Percentiles rank a stretch among this genome's conserved stretches.
phyloP scores from a whole-genome alignment of 37 sponge, comb jelly and placozoan genomes.

The Lycopodina hypogea region DNA sequence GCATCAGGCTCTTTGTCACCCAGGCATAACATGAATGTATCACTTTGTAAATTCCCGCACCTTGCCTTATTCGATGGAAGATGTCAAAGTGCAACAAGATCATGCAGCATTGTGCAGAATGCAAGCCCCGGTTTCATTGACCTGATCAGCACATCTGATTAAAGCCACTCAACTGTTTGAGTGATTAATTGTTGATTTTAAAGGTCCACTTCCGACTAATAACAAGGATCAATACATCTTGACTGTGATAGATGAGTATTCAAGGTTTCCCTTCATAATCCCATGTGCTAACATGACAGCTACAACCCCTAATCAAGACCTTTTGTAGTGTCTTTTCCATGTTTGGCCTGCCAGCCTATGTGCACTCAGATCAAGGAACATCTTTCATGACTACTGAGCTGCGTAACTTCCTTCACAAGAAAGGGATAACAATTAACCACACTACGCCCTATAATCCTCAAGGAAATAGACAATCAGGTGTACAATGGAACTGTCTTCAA shows the following conservation, averaged over 20 bases:
- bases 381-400: constrained; percentile 1
- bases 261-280: not conserved
- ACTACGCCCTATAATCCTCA: constrained; percentile 2
- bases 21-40: constrained; percentile 10
- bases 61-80: constrained; percentile 11
- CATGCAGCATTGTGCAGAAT: constrained; percentile 4
- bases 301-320: not conserved
- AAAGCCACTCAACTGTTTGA: constrained; percentile 10
- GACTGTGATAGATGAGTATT: not conserved
- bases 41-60: constrained; percentile 11
- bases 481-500: constrained; percentile 5
- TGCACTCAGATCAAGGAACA: constrained; percentile 5
- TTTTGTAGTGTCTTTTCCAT: not conserved
- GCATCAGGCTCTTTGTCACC: constrained; percentile 15
- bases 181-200: constrained; percentile 7
- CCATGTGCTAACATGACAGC: not conserved
- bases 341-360: constrained; percentile 7
- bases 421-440: constrained; percentile 1
- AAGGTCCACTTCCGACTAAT: not conserved
- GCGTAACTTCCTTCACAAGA: not conserved
- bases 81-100: not conserved
- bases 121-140: not conserved
- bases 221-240: not conserved
- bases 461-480: constrained; percentile 2
- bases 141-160: not conserved